phyloP scores from a whole-genome alignment of 2,888 invertebrate species.

The Rugalucina vietnamica region DNA sequence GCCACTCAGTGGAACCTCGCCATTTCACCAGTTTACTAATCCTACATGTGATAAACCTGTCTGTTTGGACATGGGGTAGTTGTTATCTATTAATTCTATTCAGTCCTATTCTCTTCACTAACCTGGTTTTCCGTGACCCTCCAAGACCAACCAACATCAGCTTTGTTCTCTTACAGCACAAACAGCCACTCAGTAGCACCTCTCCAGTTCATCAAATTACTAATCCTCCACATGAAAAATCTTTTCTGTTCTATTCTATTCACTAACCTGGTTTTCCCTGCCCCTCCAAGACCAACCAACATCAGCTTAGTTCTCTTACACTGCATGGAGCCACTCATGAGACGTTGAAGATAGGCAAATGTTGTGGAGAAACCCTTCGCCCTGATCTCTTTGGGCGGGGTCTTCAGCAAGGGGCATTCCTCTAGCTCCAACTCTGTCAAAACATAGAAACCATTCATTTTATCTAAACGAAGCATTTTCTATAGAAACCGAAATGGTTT shows the following conservation, averaged over 20 bases:
- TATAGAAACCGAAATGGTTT: no score
- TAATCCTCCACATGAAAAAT: no score
- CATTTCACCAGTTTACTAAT: no score
- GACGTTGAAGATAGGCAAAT: slow-evolving; percentile 80
- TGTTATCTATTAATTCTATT: no score
- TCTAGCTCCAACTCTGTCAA: slow-evolving; percentile 74
- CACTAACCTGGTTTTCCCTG: slow-evolving; percentile 82
- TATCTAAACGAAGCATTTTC: no score
- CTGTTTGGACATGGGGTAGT: no score
- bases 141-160: slow-evolving; percentile 83
- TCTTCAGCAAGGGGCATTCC: slow-evolving; percentile 79
- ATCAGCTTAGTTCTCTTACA: slow-evolving; percentile 82
- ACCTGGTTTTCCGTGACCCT: slow-evolving; percentile 83
- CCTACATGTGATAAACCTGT: no score
- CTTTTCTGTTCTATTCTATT: no score
- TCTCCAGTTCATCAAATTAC: slow-evolving; percentile 80
- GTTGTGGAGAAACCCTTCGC: slow-evolving; percentile 78
- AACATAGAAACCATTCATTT: no score
- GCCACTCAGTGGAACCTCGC: no score
- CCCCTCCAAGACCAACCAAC: slow-evolving; percentile 83
- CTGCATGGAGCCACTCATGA: slow-evolving; percentile 79
- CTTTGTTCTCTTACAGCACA: slow-evolving; percentile 81
- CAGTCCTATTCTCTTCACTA: no score
- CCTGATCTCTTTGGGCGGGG: slow-evolving; percentile 82
- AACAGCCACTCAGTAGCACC: slow-evolving; percentile 80